These are phyloP conservation scores for Sternotherus odoratus DNA, from an alignment of 2,797 vertebrate genomes.

Conservation along the genomic window DNA sequence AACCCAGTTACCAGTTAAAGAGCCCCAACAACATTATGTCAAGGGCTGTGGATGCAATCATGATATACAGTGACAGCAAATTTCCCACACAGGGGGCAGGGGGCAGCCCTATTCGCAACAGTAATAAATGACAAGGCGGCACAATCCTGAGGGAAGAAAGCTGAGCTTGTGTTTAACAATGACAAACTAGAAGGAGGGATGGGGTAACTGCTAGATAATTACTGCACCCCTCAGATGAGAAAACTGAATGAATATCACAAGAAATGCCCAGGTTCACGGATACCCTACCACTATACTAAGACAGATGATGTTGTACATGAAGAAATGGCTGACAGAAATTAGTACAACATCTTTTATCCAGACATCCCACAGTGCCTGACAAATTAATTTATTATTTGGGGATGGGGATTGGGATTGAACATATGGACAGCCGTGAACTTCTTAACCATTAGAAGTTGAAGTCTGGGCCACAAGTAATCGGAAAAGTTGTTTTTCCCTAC, in stretches of 20 bases:
- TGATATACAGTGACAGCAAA: background rate
- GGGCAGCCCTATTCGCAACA: background rate
- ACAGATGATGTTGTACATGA: background rate
- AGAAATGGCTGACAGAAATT: background rate
- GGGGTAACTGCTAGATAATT: background rate
- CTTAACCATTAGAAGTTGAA: background rate
- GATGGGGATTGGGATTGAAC: background rate
- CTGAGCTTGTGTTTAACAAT: background rate
- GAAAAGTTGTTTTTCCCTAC: background rate
- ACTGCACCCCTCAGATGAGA: background rate
- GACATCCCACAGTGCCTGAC: background rate
- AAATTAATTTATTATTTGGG: background rate
- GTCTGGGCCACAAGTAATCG: background rate
- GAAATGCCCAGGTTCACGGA: background rate
- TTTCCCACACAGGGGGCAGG: background rate
- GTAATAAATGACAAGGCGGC: background rate
- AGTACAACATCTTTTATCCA: background rate
- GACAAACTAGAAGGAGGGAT: background rate
- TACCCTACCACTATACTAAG: background rate
- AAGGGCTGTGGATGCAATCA: background rate
- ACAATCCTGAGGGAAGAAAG: background rate
- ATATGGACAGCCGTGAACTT: background rate
- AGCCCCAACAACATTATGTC: background rate
- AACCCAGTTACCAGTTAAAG: background rate
- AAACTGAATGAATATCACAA: background rate